Evolutionary conservation across 2,113 vertebrate genomes (phyloP).

Genomic region (Poeciliopsis occidentalis): DNA sequence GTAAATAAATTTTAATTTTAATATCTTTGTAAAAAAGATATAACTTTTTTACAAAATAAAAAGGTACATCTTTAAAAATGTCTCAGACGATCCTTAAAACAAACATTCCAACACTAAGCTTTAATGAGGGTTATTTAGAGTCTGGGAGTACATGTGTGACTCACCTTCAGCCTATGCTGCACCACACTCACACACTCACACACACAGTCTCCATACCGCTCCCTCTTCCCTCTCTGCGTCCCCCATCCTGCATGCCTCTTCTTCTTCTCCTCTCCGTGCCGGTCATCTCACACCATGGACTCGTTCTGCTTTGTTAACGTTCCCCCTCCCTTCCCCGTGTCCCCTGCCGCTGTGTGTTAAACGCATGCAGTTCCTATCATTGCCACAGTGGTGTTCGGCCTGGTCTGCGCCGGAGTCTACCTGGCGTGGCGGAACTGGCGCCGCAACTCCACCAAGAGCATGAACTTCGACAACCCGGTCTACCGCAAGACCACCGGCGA

Average conservation of each 20-base stretch:
- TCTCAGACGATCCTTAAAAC: constrained; percentile 23
- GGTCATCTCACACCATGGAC: constrained; percentile 67
- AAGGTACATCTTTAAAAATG: background rate
- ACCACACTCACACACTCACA: constrained; percentile 9
- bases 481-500: constrained; percentile 96
- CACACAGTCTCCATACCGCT: background rate
- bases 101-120: constrained; percentile 3
- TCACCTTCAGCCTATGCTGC: constrained; percentile 6
- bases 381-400: constrained; percentile 88
- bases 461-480: constrained; percentile 99
- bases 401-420: constrained; percentile 90
- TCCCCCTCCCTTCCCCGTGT: constrained; percentile 54
- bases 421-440: constrained; percentile 98
- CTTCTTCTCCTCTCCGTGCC: constrained; percentile 47
- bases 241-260: constrained; percentile 45
- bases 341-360: constrained; percentile 78
- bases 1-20: too few relatives aligned
- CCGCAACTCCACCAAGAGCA: constrained; percentile 96
- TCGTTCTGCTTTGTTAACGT: constrained; percentile 70
- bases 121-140: constrained; percentile 12
- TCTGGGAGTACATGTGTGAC: background rate
- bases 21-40: too few relatives aligned
- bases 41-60: too few relatives aligned
- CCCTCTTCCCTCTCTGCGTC: constrained; percentile 32
- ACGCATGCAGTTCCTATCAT: constrained; percentile 83